Evolutionary conservation across 2,113 vertebrate species (phyloP), one percentile per base, ranked within the genome.

Genomic region (Turdus rufiventris): DNA sequence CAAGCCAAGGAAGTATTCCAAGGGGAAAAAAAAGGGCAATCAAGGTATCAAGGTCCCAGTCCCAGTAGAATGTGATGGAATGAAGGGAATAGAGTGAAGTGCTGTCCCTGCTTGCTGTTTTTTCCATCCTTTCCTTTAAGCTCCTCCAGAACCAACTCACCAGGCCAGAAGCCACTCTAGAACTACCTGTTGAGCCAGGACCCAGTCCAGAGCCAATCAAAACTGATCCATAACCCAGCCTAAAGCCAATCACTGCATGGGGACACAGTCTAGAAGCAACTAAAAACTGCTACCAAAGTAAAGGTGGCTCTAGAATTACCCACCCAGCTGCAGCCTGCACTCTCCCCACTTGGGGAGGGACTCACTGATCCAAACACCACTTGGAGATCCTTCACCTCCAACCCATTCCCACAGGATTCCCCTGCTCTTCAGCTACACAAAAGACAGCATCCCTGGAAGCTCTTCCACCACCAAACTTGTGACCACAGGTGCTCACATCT

Each of bases 211-310:
- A 81, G 10, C 23, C 60, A 67, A 14, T 12, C 9, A 56, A 15
- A 73, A 54, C 45, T 17, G 25, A 57, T 23, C 62, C 14, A 53
- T 5, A 56, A 31, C 12, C 8, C 19, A 19, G 7, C 21, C 36
- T 26, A 66, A 40, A 88, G 38, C 40, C 18, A 16, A 7, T 3
- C 36, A 7, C 24, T 7, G 4, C 0, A 0, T 6, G 1, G 8
- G 20, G 7, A n/a, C 10, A 6, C 3, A 9, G 5, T 31, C 68
- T 33, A 58, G 51, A 71, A n/a, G 21, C 8, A 45, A 42, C 11
- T 14, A 18, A 5, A 66, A 51, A 17, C 9, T 43, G 36, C 13
- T 6, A 14, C 16, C 3, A 2, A 71, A 53, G 48, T 13, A 2
- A 4, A 34, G 70, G 5, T 11, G 3, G 2, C 26, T 63, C 19